Base-by-base conservation (phyloP, 2,113 vertebrate species). In the Burhinus oedicnemus region DNA sequence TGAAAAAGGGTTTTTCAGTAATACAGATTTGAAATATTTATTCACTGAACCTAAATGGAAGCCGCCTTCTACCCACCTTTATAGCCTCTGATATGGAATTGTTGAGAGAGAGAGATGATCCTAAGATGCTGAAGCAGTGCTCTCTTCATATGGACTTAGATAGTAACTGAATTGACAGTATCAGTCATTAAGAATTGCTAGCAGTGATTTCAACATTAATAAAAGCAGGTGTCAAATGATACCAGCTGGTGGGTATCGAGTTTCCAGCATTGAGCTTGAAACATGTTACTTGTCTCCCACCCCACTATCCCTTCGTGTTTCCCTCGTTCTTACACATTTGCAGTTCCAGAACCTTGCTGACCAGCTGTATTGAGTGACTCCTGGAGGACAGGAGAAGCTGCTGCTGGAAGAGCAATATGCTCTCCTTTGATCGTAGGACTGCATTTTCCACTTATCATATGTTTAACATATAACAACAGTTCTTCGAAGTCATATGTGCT, bases 381-480 rank as follows among this genome's bases (percentile, higher is more conserved):
- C 29, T 65, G 54, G 29, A 92, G 14, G 19, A 12, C 52, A 49
- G 10, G 16, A 52, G 11, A n/a, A 55, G 54, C 62, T 72, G 77
- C 64, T 92, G 54, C 86, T 90, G 60, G 44, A 40, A 49, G 29
- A 87, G 11, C 17, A 51, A 2, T 25, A 1, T 27, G 13, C 25
- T 70, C 25, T 69, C 6, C 27, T 85, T 51, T 38, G 12, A 30
- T 40, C 26, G 30, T 8, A 77, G 22, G 36, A 32, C 29, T 84
- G 29, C 14, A 11, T 84, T 88, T 78, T 74, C 20, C 10, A 7
- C 45, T 82, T 65, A 57, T 1, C 40, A 20, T 12, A 61, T 23
- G 18, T 68, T 78, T 57, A 77, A 32, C 0, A 0, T 70, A 0
- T 20, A 44, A 47, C 44, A 52, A 38, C 0, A 1, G 30, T 75